These are phyloP conservation scores for Etheostoma spectabile DNA, from an alignment of 2,113 vertebrate genomes.

Conservation along the genomic window DNA sequence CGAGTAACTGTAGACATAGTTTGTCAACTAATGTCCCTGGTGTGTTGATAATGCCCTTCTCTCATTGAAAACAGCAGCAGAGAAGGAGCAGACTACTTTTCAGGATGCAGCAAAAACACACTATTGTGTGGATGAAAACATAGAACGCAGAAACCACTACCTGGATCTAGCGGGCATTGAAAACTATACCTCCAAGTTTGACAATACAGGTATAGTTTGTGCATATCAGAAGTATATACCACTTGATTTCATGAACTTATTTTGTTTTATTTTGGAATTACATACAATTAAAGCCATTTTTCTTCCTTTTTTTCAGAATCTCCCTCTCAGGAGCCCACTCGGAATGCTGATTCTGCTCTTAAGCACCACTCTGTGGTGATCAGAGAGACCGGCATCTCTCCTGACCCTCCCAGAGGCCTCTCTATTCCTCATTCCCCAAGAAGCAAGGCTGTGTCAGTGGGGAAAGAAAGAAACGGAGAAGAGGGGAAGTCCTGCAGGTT, in stretches of 20 bases:
- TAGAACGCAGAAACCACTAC: conserved; percentile 96
- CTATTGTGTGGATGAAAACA: conserved; percentile 92
- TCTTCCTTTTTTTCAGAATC: conserved; percentile 31
- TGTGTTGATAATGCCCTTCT: background rate
- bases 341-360: conserved; percentile 7
- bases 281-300: background rate
- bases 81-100: conserved; percentile 32
- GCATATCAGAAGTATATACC: background rate
- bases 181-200: conserved; percentile 92
- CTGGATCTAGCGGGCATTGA: conserved; percentile 94
- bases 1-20: background rate
- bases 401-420: conserved; percentile 25
- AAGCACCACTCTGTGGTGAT: conserved; percentile 57
- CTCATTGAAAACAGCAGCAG: conserved; percentile 27
- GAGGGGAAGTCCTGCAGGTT: conserved; percentile 53
- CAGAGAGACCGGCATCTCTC: conserved; percentile 27
- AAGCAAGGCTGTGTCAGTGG: conserved; percentile 59
- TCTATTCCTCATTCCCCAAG: conserved; percentile 36
- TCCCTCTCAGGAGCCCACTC: conserved; percentile 17
- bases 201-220: conserved; percentile 83
- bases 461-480: conserved; percentile 63
- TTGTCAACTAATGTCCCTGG: background rate
- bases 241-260: background rate
- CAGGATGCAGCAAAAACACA: conserved; percentile 54
- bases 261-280: background rate